These are phyloP conservation scores for Periplaneta americana DNA, from an alignment of 1,140 invertebrate species.

Conservation along the genomic window DNA sequence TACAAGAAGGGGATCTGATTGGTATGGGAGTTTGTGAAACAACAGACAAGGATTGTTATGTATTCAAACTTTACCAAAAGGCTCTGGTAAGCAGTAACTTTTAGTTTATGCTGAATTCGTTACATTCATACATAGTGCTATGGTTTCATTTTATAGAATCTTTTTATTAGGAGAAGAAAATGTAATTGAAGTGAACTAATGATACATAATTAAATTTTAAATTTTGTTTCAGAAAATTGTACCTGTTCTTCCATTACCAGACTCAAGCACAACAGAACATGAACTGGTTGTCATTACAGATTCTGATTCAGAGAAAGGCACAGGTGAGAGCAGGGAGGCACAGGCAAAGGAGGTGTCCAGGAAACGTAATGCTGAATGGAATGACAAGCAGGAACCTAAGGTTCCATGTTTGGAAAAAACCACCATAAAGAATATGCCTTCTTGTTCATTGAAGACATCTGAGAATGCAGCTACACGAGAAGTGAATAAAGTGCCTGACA, in stretches of 20 bases:
- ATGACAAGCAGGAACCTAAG: neutral
- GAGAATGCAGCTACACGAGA: neutral
- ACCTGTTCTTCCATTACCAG: neutral
- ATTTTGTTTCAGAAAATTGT: neutral
- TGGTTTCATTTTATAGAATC: neutral
- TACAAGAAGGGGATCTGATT: conserved; percentile 5
- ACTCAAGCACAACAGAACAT: neutral
- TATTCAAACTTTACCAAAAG: neutral
- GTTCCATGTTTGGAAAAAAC: neutral
- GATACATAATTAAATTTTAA: neutral
- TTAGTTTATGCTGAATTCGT: neutral
- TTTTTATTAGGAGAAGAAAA: neutral
- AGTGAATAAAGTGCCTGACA: neutral
- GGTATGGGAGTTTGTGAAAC: neutral
- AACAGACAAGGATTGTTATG: neutral
- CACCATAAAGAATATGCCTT: neutral
- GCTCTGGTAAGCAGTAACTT: too few relatives aligned
- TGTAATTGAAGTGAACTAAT: neutral
- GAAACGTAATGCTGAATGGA: neutral
- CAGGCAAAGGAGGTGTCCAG: neutral
- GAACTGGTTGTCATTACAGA: neutral
- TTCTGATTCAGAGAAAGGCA: neutral
- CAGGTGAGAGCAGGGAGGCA: neutral
- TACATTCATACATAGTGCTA: neutral
- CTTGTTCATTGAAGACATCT: neutral